Base-by-base conservation (phyloP, 2,888 invertebrate genomes). In the Monopis laevigella region DNA sequence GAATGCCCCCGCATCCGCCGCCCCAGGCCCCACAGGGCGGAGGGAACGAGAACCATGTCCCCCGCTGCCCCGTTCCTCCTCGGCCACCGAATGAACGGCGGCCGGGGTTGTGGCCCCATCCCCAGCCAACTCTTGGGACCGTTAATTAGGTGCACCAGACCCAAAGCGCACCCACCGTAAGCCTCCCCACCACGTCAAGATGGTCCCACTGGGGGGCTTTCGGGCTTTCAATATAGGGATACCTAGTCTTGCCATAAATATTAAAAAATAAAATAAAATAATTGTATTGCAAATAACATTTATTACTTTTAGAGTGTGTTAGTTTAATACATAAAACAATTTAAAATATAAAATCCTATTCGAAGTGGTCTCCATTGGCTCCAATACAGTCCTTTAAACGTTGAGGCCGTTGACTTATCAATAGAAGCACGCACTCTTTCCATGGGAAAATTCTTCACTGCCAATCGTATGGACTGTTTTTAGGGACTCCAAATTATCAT, bases 361-460 rank as follows among this genome's bases (percentile, higher is more conserved):
- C 24, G 8, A 40, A 16, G n/a, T 35, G 40, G 17, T 43, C 43
- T 35, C 43, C 28, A 35, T 43, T 43, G 35, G 36, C 40, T 24
- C 11, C 27, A 34, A 43, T 43, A 43, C 40, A 40, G 26, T 35
- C 36, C 29, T 44, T 38, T 39, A 44, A 44, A 32, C 38, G 39
- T 36, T 43, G 40, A 32, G 35, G 41, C 39, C 39, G 24, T 24
- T 24, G 8, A 45, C 36, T 39, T 36, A 42, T 45, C 42, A 41
- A 45, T 45, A 39, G 26, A 45, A 43, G 17, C 29, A 42, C 40
- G 34, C 34, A 38, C 34, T 44, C 13, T 42, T 30, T 43, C 29
- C 34, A 35, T 40, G 40, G 36, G 27, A 42, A 44, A 44, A 44
- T 43, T 43, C 39, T 42, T 40, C 39, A 43, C 39, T 43, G 43